phyloP scores from a whole-genome alignment of 2,797 vertebrate species.

The Hippopotamyrus pictus region DNA sequence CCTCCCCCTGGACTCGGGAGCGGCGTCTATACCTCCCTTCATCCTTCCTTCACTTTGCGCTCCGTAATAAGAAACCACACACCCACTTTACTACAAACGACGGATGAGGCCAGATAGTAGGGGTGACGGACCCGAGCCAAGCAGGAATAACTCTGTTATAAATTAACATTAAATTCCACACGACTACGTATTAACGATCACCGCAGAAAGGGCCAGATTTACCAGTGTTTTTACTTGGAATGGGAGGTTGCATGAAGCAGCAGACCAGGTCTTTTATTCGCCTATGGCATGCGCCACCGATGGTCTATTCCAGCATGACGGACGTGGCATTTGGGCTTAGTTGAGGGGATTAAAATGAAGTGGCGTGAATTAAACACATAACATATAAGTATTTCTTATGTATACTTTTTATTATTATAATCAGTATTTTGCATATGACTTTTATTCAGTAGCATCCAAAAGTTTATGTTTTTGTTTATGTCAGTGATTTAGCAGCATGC shows the following conservation, averaged over 20 bases:
- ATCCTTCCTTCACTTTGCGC: slow-evolving; percentile 47
- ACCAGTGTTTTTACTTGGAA: background rate
- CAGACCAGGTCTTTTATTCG: background rate
- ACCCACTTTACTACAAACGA: slow-evolving; percentile 56
- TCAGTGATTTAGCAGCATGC: background rate
- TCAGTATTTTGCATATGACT: background rate
- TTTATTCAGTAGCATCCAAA: background rate
- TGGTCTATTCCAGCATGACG: background rate
- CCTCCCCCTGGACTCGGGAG: slow-evolving; percentile 18
- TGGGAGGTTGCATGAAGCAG: background rate
- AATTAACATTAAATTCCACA: background rate
- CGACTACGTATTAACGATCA: background rate
- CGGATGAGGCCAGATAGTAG: slow-evolving; percentile 20
- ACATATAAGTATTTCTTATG: background rate
- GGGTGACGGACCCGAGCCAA: background rate
- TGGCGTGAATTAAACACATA: background rate
- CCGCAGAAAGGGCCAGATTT: background rate
- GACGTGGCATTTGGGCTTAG: background rate
- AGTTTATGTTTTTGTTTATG: background rate
- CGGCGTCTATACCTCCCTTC: slow-evolving; percentile 34
- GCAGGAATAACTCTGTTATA: background rate
- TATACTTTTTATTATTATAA: background rate
- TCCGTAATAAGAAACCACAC: slow-evolving; percentile 52
- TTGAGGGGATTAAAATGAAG: background rate
- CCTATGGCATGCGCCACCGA: background rate